phyloP scores from a whole-genome alignment of 2,113 vertebrate species.

The Willisornis vidua region DNA sequence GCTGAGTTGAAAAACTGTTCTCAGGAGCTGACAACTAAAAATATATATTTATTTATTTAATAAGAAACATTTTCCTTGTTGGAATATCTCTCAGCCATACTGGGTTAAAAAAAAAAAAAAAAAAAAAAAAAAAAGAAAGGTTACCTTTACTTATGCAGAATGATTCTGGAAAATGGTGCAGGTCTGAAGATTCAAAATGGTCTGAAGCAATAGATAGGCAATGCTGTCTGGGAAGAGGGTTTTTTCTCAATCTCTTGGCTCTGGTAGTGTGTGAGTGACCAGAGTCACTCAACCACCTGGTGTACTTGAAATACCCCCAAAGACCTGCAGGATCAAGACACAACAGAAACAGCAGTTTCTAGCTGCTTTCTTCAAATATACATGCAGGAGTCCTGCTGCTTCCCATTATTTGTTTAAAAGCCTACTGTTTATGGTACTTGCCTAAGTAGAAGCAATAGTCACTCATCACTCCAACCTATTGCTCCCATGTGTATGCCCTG shows the following conservation, averaged over 20 bases:
- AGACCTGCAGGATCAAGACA: neutral
- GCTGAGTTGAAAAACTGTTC: neutral
- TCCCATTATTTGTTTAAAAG: neutral
- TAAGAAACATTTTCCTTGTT: neutral
- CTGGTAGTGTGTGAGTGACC: neutral
- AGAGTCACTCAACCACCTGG: neutral
- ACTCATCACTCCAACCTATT: neutral
- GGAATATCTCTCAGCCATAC: neutral
- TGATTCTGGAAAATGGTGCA: neutral
- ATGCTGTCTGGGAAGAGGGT: neutral
- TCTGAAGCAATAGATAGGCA: neutral
- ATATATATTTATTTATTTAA: neutral
- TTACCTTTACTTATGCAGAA: neutral
- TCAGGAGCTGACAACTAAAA: neutral
- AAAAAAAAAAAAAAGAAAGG: neutral
- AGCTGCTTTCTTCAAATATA: neutral
- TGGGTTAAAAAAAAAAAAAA: neutral
- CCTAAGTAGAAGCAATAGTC: neutral
- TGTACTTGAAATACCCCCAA: neutral
- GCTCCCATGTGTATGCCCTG: neutral
- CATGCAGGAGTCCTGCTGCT: neutral
- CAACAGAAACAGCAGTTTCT: neutral
- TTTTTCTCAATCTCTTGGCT: neutral
- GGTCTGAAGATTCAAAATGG: neutral
- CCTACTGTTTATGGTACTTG: neutral